Evolutionary conservation across 2,888 invertebrate genomes (phyloP).

Genomic region (Tricholauxania praeusta): DNA sequence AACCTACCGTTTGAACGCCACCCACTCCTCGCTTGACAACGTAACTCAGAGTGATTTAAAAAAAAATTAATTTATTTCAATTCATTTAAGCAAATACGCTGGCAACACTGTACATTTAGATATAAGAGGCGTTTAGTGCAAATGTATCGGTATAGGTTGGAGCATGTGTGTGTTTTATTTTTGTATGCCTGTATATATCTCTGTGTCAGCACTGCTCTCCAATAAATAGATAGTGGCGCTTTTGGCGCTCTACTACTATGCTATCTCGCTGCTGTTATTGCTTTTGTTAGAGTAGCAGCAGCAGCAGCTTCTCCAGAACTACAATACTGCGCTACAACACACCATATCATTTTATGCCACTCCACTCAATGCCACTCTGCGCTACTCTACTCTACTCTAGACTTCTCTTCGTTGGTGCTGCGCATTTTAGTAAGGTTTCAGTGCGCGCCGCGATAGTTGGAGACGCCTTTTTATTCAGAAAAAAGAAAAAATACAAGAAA

Average conservation of each 20-base stretch:
- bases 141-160: too few species aligned
- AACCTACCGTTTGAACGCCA: too few species aligned
- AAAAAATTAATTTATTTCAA: too few species aligned
- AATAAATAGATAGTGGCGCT: background rate
- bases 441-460: conserved; percentile 36
- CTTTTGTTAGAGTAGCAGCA: conserved; percentile 29
- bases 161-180: background rate
- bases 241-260: background rate
- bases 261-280: conserved; percentile 33
- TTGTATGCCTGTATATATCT: background rate
- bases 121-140: too few species aligned
- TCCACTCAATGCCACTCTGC: background rate
- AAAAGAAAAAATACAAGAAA: too few species aligned
- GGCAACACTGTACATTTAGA: too few species aligned
- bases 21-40: too few species aligned
- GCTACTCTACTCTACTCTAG: conserved; percentile 9
- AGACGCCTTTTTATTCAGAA: background rate
- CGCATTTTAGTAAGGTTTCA: conserved; percentile 33
- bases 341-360: too few species aligned
- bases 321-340: background rate
- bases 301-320: conserved; percentile 25
- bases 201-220: background rate
- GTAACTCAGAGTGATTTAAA: too few species aligned
- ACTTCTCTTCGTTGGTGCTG: conserved; percentile 12
- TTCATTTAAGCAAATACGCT: too few species aligned